These are phyloP conservation scores for Promerops cafer DNA, from an alignment of 2,113 vertebrate species.

Conservation along the genomic window DNA sequence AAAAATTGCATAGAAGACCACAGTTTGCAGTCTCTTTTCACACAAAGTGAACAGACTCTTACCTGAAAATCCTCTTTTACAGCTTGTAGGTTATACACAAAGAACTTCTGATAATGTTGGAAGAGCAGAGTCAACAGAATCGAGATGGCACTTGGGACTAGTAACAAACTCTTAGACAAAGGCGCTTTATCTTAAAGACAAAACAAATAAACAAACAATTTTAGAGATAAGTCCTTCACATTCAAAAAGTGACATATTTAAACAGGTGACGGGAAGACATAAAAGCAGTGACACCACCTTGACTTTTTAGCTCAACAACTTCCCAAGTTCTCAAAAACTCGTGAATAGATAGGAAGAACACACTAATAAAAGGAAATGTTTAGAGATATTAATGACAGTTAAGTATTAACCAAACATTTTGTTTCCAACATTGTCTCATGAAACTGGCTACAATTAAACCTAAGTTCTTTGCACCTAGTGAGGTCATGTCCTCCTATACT, in stretches of 20 bases:
- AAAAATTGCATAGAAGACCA: not conserved
- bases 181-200: slow-evolving; percentile 78
- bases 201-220: not conserved
- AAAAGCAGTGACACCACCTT: not conserved
- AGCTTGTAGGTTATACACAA: slow-evolving; percentile 74
- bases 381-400: not conserved
- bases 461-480: not conserved
- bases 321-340: not conserved
- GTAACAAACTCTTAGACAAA: slow-evolving; percentile 77
- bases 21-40: not conserved
- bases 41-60: slow-evolving; percentile 13
- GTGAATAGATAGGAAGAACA: not conserved
- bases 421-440: not conserved
- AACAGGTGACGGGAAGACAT: not conserved
- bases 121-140: slow-evolving; percentile 73
- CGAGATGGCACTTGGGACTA: slow-evolving; percentile 75
- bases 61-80: slow-evolving; percentile 78
- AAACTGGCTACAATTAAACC: not conserved
- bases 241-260: not conserved
- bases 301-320: not conserved
- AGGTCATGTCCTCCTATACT: not conserved
- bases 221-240: not conserved
- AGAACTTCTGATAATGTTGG: slow-evolving; percentile 78
- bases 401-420: not conserved
- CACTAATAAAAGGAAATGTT: not conserved